A percentile compares a stretch with the other conserved stretches of the same genome.
Conservation (phyloP, 1,140 invertebrate species). For the Gonatopus flavifemur region DNA sequence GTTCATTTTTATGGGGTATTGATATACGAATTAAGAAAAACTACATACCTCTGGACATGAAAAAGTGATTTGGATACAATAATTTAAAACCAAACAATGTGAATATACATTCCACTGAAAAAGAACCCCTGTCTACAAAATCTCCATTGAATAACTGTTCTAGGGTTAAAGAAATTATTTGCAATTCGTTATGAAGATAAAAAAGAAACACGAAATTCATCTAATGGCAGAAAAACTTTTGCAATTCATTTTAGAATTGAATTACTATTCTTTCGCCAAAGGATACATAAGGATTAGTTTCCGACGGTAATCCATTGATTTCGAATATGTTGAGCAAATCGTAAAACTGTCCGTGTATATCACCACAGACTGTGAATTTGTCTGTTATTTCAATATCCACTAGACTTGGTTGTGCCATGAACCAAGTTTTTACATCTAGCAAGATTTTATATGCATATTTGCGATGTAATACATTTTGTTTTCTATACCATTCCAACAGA, state of each 20-base stretch:
- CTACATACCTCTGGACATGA: constrained; percentile 89
- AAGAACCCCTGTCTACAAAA: constrained; percentile 98
- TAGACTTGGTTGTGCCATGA: constrained; percentile 83
- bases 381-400: constrained; percentile 88
- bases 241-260: constrained; percentile 1
- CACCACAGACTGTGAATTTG: constrained; percentile 99
- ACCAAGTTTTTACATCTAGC: constrained; percentile 84
- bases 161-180: constrained; percentile 37
- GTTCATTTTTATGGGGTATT: too few species aligned
- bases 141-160: constrained; percentile 93
- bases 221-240: not conserved
- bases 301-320: constrained; percentile 92
- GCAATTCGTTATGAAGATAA: too few species aligned
- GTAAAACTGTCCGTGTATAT: constrained; percentile 99
- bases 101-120: constrained; percentile 99
- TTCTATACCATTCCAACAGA: constrained; percentile 88
- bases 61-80: constrained; percentile 96
- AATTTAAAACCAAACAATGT: constrained; percentile 96
- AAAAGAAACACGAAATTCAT: too few species aligned
- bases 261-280: constrained; percentile 37
- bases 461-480: constrained; percentile 90
- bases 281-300: constrained; percentile 92
- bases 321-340: constrained; percentile 98
- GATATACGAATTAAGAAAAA: too few species aligned
- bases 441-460: constrained; percentile 99